Evolutionary conservation across 2,797 vertebrate species (phyloP).

Genomic region (Gymnothorax javanicus): DNA sequence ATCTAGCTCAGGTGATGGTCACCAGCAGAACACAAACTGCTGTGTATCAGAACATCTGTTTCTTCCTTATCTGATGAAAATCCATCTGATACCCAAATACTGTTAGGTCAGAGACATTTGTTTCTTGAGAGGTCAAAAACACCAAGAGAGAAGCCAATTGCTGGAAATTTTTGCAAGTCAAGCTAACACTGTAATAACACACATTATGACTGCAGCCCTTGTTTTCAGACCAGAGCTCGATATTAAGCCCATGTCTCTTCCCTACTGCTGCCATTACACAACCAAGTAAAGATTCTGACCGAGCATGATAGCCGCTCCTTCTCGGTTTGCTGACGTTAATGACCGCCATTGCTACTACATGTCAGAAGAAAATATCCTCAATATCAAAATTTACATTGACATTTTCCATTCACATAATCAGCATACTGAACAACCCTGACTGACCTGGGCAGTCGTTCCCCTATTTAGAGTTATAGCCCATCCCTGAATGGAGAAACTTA

Average conservation of each 20-base stretch:
- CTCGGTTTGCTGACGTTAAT: neutral
- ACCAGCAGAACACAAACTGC: conserved; percentile 26
- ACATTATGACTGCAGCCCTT: neutral
- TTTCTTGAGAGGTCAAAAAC: neutral
- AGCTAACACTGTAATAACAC: neutral
- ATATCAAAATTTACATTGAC: neutral
- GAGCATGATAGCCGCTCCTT: neutral
- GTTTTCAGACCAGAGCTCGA: neutral
- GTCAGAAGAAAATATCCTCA: neutral
- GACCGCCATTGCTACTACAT: too few relatives aligned
- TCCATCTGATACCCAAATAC: neutral
- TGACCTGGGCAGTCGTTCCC: neutral
- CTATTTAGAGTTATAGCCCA: neutral
- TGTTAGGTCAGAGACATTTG: conserved; percentile 9
- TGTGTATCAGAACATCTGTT: conserved; percentile 30
- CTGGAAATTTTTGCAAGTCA: neutral
- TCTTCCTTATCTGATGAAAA: conserved; percentile 33
- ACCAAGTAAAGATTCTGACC: neutral
- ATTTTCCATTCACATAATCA: neutral
- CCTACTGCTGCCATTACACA: neutral
- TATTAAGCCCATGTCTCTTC: neutral
- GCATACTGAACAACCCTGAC: neutral
- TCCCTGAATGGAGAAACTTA: neutral
- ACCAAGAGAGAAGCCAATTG: neutral
- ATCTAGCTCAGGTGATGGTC: conserved; percentile 72